These are phyloP conservation scores for Neodiprion lecontei DNA, from an alignment of 1,140 invertebrate genomes.

Conservation along the genomic window DNA sequence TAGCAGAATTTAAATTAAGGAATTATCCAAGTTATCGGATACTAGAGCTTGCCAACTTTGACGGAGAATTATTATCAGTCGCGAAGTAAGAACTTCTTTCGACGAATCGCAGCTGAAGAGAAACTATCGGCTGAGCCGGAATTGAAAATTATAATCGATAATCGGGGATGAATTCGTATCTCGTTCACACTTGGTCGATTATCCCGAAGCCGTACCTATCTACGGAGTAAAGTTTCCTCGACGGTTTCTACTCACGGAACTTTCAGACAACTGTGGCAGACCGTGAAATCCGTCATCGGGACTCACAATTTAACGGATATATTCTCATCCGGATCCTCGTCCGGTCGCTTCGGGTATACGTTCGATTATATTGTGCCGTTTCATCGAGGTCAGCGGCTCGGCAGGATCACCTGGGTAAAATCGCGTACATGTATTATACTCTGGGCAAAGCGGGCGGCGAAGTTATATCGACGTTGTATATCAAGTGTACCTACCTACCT, in stretches of 20 bases:
- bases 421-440: too few relatives aligned
- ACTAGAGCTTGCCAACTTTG: too few relatives aligned
- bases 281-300: background rate
- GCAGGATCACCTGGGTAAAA: too few relatives aligned
- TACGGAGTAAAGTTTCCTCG: background rate
- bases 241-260: background rate
- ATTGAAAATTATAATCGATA: background rate
- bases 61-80: too few relatives aligned
- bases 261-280: background rate
- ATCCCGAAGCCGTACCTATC: background rate
- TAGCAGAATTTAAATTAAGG: too few relatives aligned
- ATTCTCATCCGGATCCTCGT: background rate
- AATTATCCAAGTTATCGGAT: too few relatives aligned
- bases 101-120: too few relatives aligned
- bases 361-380: too few relatives aligned
- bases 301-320: background rate
- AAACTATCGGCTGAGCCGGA: background rate
- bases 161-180: background rate
- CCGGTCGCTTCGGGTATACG: too few relatives aligned
- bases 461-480: background rate
- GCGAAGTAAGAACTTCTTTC: too few relatives aligned
- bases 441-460: too few relatives aligned
- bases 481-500: background rate
- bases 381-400: too few relatives aligned
- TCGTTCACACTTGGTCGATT: background rate